A percentile compares a stretch with the other conserved stretches of the same genome.
Conservation (phyloP, 2,888 invertebrate species). For the Pristionchus maxplancki region DNA sequence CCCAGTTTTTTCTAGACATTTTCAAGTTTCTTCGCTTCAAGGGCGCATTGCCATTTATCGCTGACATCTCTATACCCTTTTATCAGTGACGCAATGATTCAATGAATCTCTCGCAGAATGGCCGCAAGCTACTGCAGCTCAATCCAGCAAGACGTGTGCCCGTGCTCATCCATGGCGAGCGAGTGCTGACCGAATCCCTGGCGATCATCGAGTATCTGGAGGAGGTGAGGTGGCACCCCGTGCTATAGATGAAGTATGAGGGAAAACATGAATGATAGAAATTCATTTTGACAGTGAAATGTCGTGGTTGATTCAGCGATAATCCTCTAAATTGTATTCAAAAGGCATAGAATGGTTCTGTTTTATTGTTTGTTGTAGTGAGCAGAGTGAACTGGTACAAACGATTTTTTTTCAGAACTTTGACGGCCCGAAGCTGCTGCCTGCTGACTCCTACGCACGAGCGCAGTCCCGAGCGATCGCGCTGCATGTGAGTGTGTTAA, state of each 20-base stretch:
- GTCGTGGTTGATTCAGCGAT: too few species aligned
- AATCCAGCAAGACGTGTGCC: not conserved
- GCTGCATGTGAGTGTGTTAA: constrained; percentile 61
- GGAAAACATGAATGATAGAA: too few species aligned
- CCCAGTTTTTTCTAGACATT: too few species aligned
- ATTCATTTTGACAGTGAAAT: too few species aligned
- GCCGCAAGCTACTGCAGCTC: constrained; percentile 74
- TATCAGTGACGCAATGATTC: not conserved
- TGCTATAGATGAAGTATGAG: too few species aligned
- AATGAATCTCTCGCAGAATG: not conserved
- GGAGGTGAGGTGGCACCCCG: not conserved
- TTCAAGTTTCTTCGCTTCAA: too few species aligned
- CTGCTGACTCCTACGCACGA: constrained; percentile 81
- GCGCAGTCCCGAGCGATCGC: constrained; percentile 85
- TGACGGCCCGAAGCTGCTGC: constrained; percentile 86
- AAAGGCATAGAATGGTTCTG: too few species aligned
- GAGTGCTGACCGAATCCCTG: not conserved
- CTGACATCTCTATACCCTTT: not conserved
- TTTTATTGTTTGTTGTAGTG: too few species aligned
- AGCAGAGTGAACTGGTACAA: too few species aligned
- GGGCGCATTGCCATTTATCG: too few species aligned
- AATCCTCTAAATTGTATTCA: too few species aligned
- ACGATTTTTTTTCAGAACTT: constrained; percentile 25
- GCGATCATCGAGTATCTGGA: constrained; percentile 27
- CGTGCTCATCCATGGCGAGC: constrained; percentile 27